Evolutionary conservation across 2,797 vertebrate genomes (phyloP).

Genomic region (Leuciscus waleckii): DNA sequence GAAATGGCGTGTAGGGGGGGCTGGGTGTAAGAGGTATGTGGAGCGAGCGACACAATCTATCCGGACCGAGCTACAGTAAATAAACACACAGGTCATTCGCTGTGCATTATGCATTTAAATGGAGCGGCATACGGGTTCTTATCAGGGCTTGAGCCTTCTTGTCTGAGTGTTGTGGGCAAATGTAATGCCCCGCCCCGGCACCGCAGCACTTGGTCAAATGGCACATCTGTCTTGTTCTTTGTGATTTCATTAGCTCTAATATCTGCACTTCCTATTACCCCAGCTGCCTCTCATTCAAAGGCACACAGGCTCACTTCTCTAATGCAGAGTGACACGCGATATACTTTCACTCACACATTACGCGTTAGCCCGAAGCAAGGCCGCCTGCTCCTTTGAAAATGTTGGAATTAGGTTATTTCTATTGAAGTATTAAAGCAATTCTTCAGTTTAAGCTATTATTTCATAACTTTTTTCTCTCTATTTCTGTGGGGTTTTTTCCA

Average conservation of each 20-base stretch:
- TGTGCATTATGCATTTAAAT: conserved; percentile 57
- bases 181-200: conserved; percentile 68
- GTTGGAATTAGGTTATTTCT: conserved; percentile 99
- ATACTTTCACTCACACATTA: conserved; percentile 97
- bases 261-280: conserved; percentile 94
- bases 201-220: conserved; percentile 84
- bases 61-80: conserved; percentile 49
- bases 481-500: conserved; percentile 61
- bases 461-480: conserved; percentile 66
- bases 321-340: conserved; percentile 98
- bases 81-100: conserved; percentile 51
- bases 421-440: conserved; percentile 99
- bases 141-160: conserved; percentile 74
- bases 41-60: conserved; percentile 29
- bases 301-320: conserved; percentile 89
- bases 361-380: conserved; percentile 90
- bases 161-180: conserved; percentile 80
- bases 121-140: conserved; percentile 48
- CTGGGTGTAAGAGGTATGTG: conserved; percentile 13
- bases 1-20: conserved; percentile 23
- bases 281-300: conserved; percentile 91
- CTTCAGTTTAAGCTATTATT: conserved; percentile 98
- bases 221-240: conserved; percentile 85
- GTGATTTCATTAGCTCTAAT: conserved; percentile 97
- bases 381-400: conserved; percentile 93